Conservation (phyloP, 2,113 vertebrate genomes). For the Pogona vitticeps region DNA sequence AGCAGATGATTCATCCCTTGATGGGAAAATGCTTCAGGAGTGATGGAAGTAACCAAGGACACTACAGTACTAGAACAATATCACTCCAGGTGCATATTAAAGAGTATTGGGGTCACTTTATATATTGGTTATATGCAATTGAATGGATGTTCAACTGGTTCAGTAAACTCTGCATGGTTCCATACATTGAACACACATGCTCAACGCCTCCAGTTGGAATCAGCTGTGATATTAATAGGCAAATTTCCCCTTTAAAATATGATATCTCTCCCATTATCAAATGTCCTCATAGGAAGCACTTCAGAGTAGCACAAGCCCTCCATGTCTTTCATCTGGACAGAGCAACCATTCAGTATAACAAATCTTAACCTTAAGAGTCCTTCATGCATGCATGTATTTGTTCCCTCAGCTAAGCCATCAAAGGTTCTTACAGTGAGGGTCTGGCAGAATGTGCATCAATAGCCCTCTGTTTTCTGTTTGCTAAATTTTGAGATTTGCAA, state of each 20-base stretch:
- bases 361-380: background rate
- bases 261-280: too few relatives aligned
- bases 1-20: too few relatives aligned
- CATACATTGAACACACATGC: too few relatives aligned
- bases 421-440: slow-evolving; percentile 28
- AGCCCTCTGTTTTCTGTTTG: background rate
- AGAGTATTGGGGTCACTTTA: too few relatives aligned
- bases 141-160: too few relatives aligned
- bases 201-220: background rate
- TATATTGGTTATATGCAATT: too few relatives aligned
- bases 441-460: background rate
- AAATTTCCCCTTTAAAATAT: background rate
- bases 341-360: slow-evolving; percentile 3
- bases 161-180: too few relatives aligned
- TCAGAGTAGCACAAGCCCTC: background rate
- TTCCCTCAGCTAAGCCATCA: slow-evolving; percentile 21
- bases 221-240: background rate
- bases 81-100: too few relatives aligned
- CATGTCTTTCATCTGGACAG: background rate
- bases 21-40: too few relatives aligned
- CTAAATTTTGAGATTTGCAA: background rate
- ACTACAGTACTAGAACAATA: too few relatives aligned
- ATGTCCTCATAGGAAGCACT: background rate
- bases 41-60: too few relatives aligned
- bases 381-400: background rate